phyloP scores from a whole-genome alignment of 2,113 vertebrate genomes.

The Ceyx cyanopectus region DNA sequence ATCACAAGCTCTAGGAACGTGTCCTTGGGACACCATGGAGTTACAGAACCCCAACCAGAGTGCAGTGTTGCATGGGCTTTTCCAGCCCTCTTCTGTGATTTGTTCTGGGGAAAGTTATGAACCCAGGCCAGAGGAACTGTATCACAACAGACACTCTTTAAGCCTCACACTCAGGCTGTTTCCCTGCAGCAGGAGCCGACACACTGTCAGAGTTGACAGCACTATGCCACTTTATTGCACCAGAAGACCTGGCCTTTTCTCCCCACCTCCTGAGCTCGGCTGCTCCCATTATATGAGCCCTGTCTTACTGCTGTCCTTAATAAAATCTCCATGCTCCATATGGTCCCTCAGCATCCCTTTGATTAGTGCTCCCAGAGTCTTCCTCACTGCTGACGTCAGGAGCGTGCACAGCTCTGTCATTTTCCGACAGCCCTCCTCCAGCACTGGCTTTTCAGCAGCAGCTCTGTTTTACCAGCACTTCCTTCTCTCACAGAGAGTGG shows the following conservation, averaged over 20 bases:
- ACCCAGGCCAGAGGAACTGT: not conserved
- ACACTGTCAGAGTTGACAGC: not conserved
- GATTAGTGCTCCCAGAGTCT: slow-evolving; percentile 50
- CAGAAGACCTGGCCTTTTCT: slow-evolving; percentile 9
- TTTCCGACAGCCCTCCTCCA: slow-evolving; percentile 43
- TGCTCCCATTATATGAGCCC: not conserved
- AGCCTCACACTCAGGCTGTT: not conserved
- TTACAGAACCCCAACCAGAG: not conserved
- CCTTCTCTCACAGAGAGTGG: not conserved
- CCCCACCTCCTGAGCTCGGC: slow-evolving; percentile 13
- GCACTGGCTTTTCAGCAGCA: slow-evolving; percentile 43
- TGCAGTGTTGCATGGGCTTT: not conserved
- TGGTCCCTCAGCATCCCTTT: slow-evolving; percentile 46
- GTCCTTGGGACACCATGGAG: not conserved
- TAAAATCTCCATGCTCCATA: slow-evolving; percentile 49
- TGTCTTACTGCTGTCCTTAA: slow-evolving; percentile 18
- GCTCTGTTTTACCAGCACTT: slow-evolving; percentile 45
- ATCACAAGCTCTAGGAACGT: not conserved
- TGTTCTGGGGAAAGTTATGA: not conserved
- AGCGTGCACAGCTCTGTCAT: slow-evolving; percentile 36
- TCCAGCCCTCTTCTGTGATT: not conserved
- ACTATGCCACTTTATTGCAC: not conserved
- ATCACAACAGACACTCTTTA: not conserved
- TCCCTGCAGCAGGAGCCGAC: not conserved
- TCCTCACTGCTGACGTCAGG: slow-evolving; percentile 25